A percentile compares a stretch with the other conserved stretches of the same genome.
Evolutionary conservation across 2,888 invertebrate genomes (phyloP).

Genomic region (Candidula unifasciata): DNA sequence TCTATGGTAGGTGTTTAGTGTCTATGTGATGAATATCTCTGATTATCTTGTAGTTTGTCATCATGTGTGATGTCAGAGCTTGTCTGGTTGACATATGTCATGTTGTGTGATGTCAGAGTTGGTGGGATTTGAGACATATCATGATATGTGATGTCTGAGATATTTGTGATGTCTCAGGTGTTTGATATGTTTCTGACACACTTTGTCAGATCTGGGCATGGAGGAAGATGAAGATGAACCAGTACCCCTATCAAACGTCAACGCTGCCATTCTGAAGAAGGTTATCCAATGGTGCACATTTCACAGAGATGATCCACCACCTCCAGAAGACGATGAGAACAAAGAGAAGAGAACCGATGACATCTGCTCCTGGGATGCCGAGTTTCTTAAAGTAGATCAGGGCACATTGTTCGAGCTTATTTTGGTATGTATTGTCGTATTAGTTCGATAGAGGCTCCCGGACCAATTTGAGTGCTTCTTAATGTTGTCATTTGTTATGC

Average conservation of each 20-base stretch:
- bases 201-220: conserved; percentile 78
- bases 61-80: too few species aligned
- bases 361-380: conserved; percentile 99
- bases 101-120: too few species aligned
- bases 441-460: background rate
- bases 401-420: conserved; percentile 94
- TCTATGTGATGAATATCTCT: too few species aligned
- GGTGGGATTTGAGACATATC: too few species aligned
- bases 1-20: too few species aligned
- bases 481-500: too few species aligned
- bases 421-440: conserved; percentile 79
- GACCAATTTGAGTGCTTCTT: background rate
- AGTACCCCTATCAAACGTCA: conserved; percentile 97
- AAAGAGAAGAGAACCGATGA: conserved; percentile 99
- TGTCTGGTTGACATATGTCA: too few species aligned
- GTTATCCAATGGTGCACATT: conserved; percentile 79
- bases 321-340: conserved; percentile 96
- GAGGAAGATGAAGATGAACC: conserved; percentile 84
- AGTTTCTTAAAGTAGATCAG: conserved; percentile 92
- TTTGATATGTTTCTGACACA: background rate
- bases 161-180: too few species aligned
- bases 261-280: conserved; percentile 96
- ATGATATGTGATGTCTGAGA: too few species aligned
- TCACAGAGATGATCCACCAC: conserved; percentile 86
- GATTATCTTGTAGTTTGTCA: too few species aligned